Base-by-base conservation (phyloP, 2,797 vertebrate genomes). In the Merluccius polli region DNA sequence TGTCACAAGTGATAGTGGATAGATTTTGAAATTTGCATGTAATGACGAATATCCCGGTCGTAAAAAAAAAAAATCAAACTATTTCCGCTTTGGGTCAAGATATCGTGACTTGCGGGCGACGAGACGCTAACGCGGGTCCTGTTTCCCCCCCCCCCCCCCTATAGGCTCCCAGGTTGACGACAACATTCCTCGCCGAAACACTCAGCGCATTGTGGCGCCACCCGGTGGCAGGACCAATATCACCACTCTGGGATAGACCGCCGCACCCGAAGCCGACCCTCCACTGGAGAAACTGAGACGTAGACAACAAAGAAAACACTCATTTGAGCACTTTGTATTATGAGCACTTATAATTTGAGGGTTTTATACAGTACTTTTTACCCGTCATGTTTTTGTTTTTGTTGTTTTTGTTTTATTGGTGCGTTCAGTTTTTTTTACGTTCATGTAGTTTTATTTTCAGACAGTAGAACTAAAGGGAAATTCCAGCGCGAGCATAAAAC, bases 141-240 rank as follows among this genome's bases (percentile, higher is more conserved):
- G 75, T 74, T 1, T 79, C 13, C n/a, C n/a, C n/a, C n/a, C n/a
- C n/a, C n/a, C n/a, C n/a, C n/a, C n/a, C n/a, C n/a, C n/a, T n/a
- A n/a, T 90, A 98, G 98, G 98, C 0, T 96, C 98, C 69, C 98
- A 99, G 87, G 75, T 95, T 0, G 98, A 99, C 0, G 98, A 99
- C 93, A 98, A 98, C 87, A 79, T 98, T 79, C 98, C 98, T 0
- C 97, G 97, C 70, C 95, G 98, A 77, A 97, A 95, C 74, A 97
- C 97, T 76, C 98, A 99, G 94, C 98, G 98, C 87, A 99, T 98
- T 0, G 96, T 98, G 90, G 97, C 97, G 1, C 98, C 98, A 0
- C 98, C 98, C 0, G 98, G 98, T 0, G 98, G 98, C 81, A 94
- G 95, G 83, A 95, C 98, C 91, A 99, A 99, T 92, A 99, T 99